Evolutionary conservation across 2,797 vertebrate genomes (phyloP).

Genomic region (Rhynchonycteris naso): DNA sequence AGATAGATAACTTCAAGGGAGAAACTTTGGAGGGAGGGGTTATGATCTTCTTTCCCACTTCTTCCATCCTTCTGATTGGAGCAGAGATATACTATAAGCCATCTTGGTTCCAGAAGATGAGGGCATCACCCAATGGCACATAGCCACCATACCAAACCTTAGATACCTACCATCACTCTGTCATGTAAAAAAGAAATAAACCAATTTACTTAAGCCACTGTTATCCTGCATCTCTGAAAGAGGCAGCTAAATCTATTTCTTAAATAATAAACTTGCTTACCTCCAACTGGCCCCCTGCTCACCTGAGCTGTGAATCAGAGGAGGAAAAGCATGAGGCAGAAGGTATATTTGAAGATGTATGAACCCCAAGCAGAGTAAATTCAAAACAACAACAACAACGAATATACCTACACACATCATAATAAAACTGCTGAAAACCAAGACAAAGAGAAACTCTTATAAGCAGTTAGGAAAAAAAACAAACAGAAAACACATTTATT

Average conservation of each 20-base stretch:
- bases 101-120: background rate
- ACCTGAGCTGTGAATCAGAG: background rate
- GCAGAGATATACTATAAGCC: background rate
- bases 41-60: background rate
- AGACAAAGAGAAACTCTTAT: constrained; percentile 32
- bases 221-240: background rate
- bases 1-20: background rate
- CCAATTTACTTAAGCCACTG: background rate
- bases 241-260: constrained; percentile 11
- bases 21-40: background rate
- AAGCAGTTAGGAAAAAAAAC: background rate
- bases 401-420: background rate
- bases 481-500: background rate
- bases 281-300: background rate
- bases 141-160: background rate
- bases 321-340: background rate
- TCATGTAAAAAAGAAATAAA: background rate
- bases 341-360: background rate
- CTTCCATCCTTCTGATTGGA: background rate
- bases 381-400: constrained; percentile 42
- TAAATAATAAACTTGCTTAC: constrained; percentile 19
- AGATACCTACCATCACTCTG: background rate
- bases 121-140: background rate
- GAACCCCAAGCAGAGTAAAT: background rate
- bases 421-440: constrained; percentile 44